Conservation (phyloP, 2,888 invertebrate genomes). For the Schizotus pectinicornis region DNA sequence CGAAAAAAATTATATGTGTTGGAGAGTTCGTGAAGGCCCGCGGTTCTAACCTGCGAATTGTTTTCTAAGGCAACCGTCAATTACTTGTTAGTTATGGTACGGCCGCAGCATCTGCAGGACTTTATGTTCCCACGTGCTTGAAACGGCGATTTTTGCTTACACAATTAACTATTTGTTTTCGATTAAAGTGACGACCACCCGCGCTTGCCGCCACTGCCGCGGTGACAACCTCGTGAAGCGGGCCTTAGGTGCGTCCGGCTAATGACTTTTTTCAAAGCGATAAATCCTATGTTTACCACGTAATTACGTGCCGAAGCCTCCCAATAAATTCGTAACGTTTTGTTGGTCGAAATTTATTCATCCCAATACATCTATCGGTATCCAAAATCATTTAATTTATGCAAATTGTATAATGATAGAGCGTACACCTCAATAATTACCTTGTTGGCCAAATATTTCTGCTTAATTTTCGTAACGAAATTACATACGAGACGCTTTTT, state of each 20-base stretch:
- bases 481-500: conserved; percentile 20
- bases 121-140: conserved; percentile 5
- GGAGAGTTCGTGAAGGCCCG: conserved; percentile 21
- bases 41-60: conserved; percentile 36
- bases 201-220: conserved; percentile 4
- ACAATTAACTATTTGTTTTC: conserved; percentile 5
- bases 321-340: conserved; percentile 26
- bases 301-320: conserved; percentile 20
- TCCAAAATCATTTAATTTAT: conserved; percentile 43
- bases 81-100: conserved; percentile 27
- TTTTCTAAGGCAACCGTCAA: conserved; percentile 25
- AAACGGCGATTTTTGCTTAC: conserved; percentile 39
- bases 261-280: conserved; percentile 15
- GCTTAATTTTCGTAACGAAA: conserved; percentile 30
- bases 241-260: conserved; percentile 1
- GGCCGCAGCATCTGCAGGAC: conserved; percentile 5
- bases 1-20: too few relatives aligned
- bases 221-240: neutral
- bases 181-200: conserved; percentile 13
- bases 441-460: conserved; percentile 43
- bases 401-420: conserved; percentile 45
- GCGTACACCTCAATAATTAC: conserved; percentile 35
- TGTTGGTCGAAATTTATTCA: conserved; percentile 35
- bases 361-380: conserved; percentile 39
- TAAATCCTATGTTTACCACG: conserved; percentile 19